phyloP scores from a whole-genome alignment of 2,113 vertebrate species.

The Dendrocopos noguchii region DNA sequence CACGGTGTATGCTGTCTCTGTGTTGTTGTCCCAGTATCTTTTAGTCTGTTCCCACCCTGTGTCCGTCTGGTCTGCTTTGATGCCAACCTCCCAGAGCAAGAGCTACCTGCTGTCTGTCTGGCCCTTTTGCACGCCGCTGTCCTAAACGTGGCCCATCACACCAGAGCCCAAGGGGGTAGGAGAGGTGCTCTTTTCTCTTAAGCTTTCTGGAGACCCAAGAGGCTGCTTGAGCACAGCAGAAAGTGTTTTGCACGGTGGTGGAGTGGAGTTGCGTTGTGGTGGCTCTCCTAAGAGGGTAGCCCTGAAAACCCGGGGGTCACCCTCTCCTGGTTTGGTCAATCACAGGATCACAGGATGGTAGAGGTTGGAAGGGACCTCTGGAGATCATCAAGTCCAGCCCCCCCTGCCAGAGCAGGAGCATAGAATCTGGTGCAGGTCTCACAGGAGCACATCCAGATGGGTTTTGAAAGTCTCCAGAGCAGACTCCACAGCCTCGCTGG shows the following conservation, averaged over 20 bases:
- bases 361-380: too few species aligned
- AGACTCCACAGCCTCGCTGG: too few species aligned
- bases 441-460: too few species aligned
- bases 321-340: not conserved
- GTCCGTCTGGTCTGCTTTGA: constrained; percentile 59
- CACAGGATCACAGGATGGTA: not conserved
- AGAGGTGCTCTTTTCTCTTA: constrained; percentile 60
- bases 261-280: not conserved
- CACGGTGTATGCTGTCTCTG: constrained; percentile 46
- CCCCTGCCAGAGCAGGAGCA: not conserved
- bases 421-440: too few species aligned
- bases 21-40: constrained; percentile 70
- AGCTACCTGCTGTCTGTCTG: constrained; percentile 61
- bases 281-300: not conserved
- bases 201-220: not conserved
- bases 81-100: constrained; percentile 53
- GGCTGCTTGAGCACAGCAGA: not conserved
- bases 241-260: not conserved
- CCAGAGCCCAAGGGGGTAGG: constrained; percentile 60
- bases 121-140: constrained; percentile 55
- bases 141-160: constrained; percentile 47
- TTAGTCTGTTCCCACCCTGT: constrained; percentile 59
- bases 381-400: too few species aligned
- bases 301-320: not conserved
- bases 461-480: too few species aligned